These are phyloP conservation scores for Trichoplax adhaerens DNA, from an alignment of 37 sponge, comb jelly and placozoan genomes.

Conservation along the genomic window DNA sequence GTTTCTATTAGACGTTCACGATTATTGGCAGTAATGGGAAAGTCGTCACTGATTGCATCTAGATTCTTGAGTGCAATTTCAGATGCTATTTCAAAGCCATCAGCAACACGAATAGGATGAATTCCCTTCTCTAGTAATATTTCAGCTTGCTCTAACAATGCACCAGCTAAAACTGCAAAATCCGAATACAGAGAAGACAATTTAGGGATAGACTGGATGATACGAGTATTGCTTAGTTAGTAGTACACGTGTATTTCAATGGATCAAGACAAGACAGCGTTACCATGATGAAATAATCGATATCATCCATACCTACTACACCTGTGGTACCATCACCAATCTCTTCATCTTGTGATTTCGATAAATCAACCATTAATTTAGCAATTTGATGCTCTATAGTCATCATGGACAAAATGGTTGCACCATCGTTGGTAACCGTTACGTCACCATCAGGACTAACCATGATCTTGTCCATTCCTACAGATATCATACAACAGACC, in stretches of 20 bases:
- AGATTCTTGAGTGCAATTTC: slow-evolving; percentile 53
- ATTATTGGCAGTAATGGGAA: slow-evolving; percentile 48
- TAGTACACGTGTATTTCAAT: too few relatives aligned
- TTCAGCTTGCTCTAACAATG: slow-evolving; percentile 95
- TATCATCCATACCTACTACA: slow-evolving; percentile 57
- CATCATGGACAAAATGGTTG: slow-evolving; percentile 90
- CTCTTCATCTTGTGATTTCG: slow-evolving; percentile 93
- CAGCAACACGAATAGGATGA: slow-evolving; percentile 88
- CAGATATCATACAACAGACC: neutral
- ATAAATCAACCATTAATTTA: slow-evolving; percentile 88
- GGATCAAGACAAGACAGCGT: too few relatives aligned
- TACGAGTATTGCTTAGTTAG: too few relatives aligned
- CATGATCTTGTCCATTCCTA: slow-evolving; percentile 94
- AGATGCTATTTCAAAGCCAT: slow-evolving; percentile 88
- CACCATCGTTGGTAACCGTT: slow-evolving; percentile 93
- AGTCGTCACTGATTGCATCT: slow-evolving; percentile 60
- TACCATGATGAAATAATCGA: too few relatives aligned
- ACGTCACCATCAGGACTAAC: slow-evolving; percentile 90
- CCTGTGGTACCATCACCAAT: slow-evolving; percentile 98
- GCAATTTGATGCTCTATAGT: slow-evolving; percentile 96
- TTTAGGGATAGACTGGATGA: too few relatives aligned
- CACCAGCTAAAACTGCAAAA: slow-evolving; percentile 81
- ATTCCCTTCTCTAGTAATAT: slow-evolving; percentile 81
- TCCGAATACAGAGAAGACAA: neutral
- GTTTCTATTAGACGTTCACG: slow-evolving; percentile 74